Evolutionary conservation across 53 echinoderm and acorn worm genomes (phyloP), one percentile per base, ranked within the genome.

Genomic region (Mesocentrotus franciscanus): DNA sequence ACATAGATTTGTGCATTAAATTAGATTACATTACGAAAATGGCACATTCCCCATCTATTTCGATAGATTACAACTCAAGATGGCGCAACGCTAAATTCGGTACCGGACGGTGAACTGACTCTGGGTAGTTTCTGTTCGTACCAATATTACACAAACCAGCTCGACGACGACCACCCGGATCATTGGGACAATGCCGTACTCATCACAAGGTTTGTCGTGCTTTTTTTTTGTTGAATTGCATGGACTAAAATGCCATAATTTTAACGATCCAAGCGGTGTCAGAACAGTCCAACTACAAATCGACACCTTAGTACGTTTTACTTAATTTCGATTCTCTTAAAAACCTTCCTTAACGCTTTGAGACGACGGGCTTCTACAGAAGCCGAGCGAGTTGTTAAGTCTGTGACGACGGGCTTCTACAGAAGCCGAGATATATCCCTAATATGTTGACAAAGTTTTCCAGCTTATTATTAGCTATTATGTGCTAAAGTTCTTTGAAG

Each of bases 151-250:
- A 71, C 89, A 20, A 98, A 97, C 90, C 95, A 78, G 22, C 10
- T 24, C 10, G 55, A 94, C 16, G 95, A 96, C 33, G 60, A 84
- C 18, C 95, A 96, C 29, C 70, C 57, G 0, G 58, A 70, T 32
- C 96, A 97, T 56, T 95, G 95, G 90, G 98, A 98, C 85, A 96
- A 96, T 55, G 98, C 98, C 5, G 58, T 98, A 3, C 75, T 98
- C 8, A 64, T 98, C 20, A 95, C 97, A 36, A 96, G 98, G 98
- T 98, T 93, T 22, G 27, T 4, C 49, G 2, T 49, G 49, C 49
- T 49, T 49, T 49, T 7, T 49, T 49, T 49, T 49, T 2, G 49
- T 7, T 49, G 6, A 49, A 49, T 49, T 4, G 2, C 6, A 32
- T 71, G n/a, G n/a, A 71, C 6, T 71, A 20, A 20, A 71, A 6